Conservation (phyloP, 2,113 vertebrate species). For the Brevimyrus niger region DNA sequence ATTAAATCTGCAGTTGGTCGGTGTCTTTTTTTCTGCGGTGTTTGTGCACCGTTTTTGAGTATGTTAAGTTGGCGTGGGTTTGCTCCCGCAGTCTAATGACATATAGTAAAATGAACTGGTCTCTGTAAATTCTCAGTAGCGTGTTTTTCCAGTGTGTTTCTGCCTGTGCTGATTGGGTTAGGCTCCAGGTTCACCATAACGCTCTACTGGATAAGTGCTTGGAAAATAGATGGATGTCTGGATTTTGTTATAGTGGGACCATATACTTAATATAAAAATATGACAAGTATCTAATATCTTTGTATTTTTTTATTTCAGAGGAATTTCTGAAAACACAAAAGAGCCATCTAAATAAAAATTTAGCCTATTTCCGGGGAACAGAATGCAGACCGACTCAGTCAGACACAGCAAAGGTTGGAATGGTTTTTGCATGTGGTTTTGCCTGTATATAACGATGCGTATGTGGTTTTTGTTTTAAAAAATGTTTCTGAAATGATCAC, state of each 20-base stretch:
- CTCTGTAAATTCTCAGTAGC: neutral
- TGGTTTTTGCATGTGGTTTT: neutral
- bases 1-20: constrained; percentile 44
- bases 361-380: constrained; percentile 49
- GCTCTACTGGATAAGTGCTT: neutral
- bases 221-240: neutral
- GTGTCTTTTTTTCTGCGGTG: neutral
- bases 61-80: neutral
- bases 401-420: constrained; percentile 46
- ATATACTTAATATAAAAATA: neutral
- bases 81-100: neutral
- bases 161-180: neutral
- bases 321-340: constrained; percentile 58
- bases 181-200: neutral
- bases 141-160: neutral
- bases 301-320: constrained; percentile 38
- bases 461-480: neutral
- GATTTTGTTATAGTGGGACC: neutral
- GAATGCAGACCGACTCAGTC: constrained; percentile 29
- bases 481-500: neutral
- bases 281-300: neutral
- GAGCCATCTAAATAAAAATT: constrained; percentile 50
- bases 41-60: neutral
- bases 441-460: neutral
- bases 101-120: neutral